A percentile compares a stretch with the other conserved stretches of the same genome.
Conservation (phyloP, 92 coral and sea anemone species). For the Anthopleura xanthogrammica region DNA sequence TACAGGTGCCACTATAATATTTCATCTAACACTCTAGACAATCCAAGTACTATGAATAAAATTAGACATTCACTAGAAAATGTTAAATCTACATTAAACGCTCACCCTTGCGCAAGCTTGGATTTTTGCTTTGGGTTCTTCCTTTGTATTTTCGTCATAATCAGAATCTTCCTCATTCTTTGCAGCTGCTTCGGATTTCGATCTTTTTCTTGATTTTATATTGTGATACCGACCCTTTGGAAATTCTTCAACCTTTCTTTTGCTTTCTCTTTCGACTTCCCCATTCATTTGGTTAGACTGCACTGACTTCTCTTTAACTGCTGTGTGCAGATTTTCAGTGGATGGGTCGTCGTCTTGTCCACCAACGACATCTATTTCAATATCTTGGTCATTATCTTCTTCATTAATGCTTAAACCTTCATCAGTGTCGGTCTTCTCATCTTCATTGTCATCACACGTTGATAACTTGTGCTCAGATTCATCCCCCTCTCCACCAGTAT, state of each 20-base stretch:
- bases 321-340: slow-evolving; percentile 24
- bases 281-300: slow-evolving; percentile 24
- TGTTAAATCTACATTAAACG: slow-evolving; percentile 28
- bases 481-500: slow-evolving; percentile 40
- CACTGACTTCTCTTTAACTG: slow-evolving; percentile 40
- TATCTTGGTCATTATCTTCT: slow-evolving; percentile 55
- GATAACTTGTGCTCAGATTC: slow-evolving; percentile 13
- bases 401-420: slow-evolving; percentile 45
- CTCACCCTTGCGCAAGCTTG: slow-evolving; percentile 88
- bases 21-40: neutral
- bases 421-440: slow-evolving; percentile 70
- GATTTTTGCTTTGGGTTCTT: slow-evolving; percentile 74
- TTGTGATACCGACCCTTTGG: slow-evolving; percentile 3
- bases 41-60: neutral
- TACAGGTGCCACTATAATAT: neutral
- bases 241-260: neutral
- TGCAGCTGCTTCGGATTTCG: slow-evolving; percentile 22
- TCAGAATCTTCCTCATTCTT: slow-evolving; percentile 48
- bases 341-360: slow-evolving; percentile 31
- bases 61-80: no score
- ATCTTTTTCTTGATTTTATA: slow-evolving; percentile 9
- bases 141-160: slow-evolving; percentile 57
- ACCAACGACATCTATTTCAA: slow-evolving; percentile 47
- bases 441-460: slow-evolving; percentile 52
- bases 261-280: slow-evolving; percentile 12